Evolutionary conservation across 2,797 vertebrate species (phyloP), one percentile per base, ranked within the genome.

Genomic region (Helostoma temminkii): DNA sequence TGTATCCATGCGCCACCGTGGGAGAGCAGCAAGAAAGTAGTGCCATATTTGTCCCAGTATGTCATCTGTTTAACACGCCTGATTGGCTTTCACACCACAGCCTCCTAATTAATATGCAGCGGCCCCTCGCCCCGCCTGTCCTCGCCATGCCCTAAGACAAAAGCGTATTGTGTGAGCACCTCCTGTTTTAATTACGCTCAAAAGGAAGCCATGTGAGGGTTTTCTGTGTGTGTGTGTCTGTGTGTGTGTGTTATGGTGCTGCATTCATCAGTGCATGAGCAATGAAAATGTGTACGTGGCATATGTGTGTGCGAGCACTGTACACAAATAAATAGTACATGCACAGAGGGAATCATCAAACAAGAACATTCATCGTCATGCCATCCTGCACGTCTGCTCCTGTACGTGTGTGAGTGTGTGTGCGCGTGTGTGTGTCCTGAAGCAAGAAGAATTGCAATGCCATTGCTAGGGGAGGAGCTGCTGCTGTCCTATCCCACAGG

Each of bases 181-280:
- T 94, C 93, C 93, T 93, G 92, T 89, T 94, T 94, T 93, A 93
- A 94, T 94, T 93, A 93, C 61, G 71, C 88, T 88, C 80, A 88
- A 89, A 92, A 91, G 82, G 83, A 71, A 89, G 75, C 73, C 25
- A 53, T 81, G 86, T 82, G 80, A 78, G 78, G 60, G 37, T 52
- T 74, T 76, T 82, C 18, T 55, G 73, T 71, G 57, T 71, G 70
- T 71, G 42, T 57, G 78, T 68, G 48, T 66, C 4, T 8, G 65
- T 75, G 70, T 78, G 43, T 53, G 65, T 64, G 73, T 62, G 39
- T 72, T 47, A 9, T 34, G 32, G 52, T 71, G 61, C 21, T 49
- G 49, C 56, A 48, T 73, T 76, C 72, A 62, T 83, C 55, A 76
- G 64, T 81, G 59, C 71, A 57, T 66, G 46, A 71, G 49, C 53